Evolutionary conservation across 2,113 vertebrate species (phyloP), one percentile per base, ranked within the genome.

Genomic region (Tretioscincus oriximinensis): DNA sequence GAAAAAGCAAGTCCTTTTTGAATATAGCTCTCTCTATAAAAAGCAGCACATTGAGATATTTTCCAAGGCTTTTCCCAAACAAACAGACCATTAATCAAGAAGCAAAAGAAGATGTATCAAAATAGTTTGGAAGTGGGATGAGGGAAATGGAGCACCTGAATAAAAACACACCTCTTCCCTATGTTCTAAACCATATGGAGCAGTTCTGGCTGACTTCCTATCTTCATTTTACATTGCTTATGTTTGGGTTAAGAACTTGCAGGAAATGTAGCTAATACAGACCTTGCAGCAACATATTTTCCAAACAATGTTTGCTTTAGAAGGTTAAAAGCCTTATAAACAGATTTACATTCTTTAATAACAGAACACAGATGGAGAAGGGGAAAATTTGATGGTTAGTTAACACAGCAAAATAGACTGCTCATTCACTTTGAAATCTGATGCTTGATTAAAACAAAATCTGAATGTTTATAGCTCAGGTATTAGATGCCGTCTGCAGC

Each of bases 381-480:
- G 93, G 93, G 94, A 94, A 94, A 94, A 94, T 96, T 96, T 96
- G 95, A 97, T 96, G 94, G 95, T 95, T 96, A 96, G 97, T 97
- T 96, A 96, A 97, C 97, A 95, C 93, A 90, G 93, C 77, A 94
- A 92, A 94, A 93, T 94, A 92, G 84, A 90, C 92, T 92, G 93
- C 93, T 78, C 89, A 78, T 75, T 91, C 89, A 86, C 94, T 94
- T 95, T 95, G 95, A 94, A 95, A 95, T 93, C 88, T 87, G 90
- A 95, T 85, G 92, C 93, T 78, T 80, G 90, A 91, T 94, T 93
- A 88, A 84, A 91, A 88, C 84, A 85, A 71, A 58, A 31, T 78
- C 67, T 0, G 1, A 89, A 78, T 78, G 82, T 82, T 88, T 82
- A 78, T 87, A 86, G 77, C 84, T 72, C 89, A 88, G 87, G 84